Conservation (phyloP, 2,113 vertebrate genomes). For the Alexandromys fortis region DNA sequence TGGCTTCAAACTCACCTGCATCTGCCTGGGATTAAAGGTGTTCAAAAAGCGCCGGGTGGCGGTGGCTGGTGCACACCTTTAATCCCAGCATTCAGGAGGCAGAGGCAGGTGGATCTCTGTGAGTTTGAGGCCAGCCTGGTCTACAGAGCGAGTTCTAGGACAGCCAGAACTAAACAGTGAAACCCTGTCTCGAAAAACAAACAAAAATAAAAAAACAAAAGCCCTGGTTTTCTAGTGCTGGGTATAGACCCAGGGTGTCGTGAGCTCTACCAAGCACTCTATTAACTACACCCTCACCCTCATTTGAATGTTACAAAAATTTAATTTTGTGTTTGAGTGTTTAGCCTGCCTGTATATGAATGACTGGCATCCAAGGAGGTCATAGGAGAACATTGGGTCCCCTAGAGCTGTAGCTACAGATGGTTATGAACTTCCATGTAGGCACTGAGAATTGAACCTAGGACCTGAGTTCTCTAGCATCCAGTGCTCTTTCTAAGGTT, state of each 20-base stretch:
- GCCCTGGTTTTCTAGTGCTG: background rate
- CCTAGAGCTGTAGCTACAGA: background rate
- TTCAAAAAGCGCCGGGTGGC: background rate
- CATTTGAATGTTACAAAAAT: background rate
- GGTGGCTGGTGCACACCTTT: too few species aligned
- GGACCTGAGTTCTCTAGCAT: background rate
- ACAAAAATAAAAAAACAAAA: too few species aligned
- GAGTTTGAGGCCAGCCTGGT: too few species aligned
- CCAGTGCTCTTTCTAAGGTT: background rate
- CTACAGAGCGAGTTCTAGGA: too few species aligned
- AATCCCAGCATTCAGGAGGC: too few species aligned
- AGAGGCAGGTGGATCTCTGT: too few species aligned
- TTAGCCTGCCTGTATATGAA: background rate
- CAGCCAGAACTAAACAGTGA: too few species aligned
- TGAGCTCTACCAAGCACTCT: too few species aligned
- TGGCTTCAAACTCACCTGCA: background rate
- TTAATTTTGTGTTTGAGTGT: background rate
- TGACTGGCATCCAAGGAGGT: background rate
- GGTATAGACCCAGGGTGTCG: background rate
- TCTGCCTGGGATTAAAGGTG: background rate
- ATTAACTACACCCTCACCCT: background rate
- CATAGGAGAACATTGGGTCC: background rate
- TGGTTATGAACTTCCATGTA: background rate
- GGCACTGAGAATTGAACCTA: background rate
- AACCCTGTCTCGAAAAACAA: too few species aligned